These are phyloP conservation scores for Aphaenogaster rudis DNA, from an alignment of 1,140 invertebrate species.

Conservation along the genomic window DNA sequence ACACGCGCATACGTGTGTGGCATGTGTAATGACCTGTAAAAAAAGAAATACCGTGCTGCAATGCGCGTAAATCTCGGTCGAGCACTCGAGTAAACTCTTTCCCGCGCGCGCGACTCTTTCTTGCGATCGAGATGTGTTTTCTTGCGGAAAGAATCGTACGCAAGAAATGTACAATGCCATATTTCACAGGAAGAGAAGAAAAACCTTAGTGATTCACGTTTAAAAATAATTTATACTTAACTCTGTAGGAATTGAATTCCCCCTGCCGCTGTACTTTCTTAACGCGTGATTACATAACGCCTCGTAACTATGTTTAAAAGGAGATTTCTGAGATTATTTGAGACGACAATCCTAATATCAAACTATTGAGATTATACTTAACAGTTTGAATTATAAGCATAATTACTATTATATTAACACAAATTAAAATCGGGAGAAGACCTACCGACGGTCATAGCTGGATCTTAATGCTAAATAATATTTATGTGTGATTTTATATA, in stretches of 20 bases:
- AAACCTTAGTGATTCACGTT: background rate
- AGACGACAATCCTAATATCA: too few relatives aligned
- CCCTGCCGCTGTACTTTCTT: background rate
- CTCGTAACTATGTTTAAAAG: background rate
- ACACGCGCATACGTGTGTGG: conserved; percentile 11
- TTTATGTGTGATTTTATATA: too few relatives aligned
- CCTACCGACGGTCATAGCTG: too few relatives aligned
- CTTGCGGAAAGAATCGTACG: background rate
- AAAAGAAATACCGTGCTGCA: conserved; percentile 48
- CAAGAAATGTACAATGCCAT: background rate
- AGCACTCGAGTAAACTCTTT: conserved; percentile 19
- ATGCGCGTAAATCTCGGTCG: conserved; percentile 42
- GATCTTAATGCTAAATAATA: too few relatives aligned
- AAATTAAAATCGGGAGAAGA: too few relatives aligned
- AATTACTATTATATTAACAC: too few relatives aligned
- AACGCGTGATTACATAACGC: background rate
- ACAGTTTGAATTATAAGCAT: too few relatives aligned
- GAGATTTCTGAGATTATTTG: too few relatives aligned
- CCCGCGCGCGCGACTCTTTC: background rate
- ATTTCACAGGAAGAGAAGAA: background rate
- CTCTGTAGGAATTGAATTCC: background rate
- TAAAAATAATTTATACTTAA: conserved; percentile 16
- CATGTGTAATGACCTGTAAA: conserved; percentile 48
- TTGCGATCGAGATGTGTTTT: conserved; percentile 21
- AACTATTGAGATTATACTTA: too few relatives aligned